phyloP scores from a whole-genome alignment of 2,797 vertebrate species.

The Myotis planiceps region DNA sequence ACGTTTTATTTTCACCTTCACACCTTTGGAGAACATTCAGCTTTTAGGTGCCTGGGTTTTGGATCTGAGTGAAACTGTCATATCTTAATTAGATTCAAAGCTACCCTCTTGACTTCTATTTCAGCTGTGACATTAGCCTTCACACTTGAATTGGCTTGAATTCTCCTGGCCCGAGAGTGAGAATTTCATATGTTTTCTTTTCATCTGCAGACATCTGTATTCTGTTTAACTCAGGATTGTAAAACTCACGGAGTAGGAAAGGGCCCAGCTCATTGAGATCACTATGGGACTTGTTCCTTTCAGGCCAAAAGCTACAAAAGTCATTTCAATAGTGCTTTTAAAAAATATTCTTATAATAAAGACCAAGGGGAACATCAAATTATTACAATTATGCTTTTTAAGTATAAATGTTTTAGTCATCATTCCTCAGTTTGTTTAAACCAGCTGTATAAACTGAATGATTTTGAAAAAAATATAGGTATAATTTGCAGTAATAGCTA shows the following conservation, averaged over 20 bases:
- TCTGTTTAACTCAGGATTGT: constrained; percentile 70
- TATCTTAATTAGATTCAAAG: constrained; percentile 77
- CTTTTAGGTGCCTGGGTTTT: constrained; percentile 65
- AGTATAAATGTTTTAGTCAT: not conserved
- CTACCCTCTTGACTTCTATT: constrained; percentile 70
- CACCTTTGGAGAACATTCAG: constrained; percentile 61
- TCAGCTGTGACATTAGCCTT: constrained; percentile 73
- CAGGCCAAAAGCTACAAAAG: constrained; percentile 63
- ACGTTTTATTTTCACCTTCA: constrained; percentile 71
- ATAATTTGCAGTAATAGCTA: not conserved
- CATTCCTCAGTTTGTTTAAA: not conserved
- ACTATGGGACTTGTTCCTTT: constrained; percentile 56
- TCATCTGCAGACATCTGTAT: constrained; percentile 77
- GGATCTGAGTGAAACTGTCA: constrained; percentile 79
- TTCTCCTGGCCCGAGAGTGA: constrained; percentile 73
- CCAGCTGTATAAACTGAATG: not conserved
- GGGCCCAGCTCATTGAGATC: constrained; percentile 5
- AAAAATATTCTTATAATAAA: constrained; percentile 52
- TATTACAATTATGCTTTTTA: constrained; percentile 3
- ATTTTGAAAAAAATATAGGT: not conserved
- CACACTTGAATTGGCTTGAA: constrained; percentile 76
- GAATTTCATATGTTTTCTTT: constrained; percentile 82
- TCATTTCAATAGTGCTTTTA: constrained; percentile 18
- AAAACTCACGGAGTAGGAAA: constrained; percentile 66
- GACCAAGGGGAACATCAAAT: constrained; percentile 28